phyloP scores from a whole-genome alignment of 2,113 vertebrate species.

The Tetrao urogallus region DNA sequence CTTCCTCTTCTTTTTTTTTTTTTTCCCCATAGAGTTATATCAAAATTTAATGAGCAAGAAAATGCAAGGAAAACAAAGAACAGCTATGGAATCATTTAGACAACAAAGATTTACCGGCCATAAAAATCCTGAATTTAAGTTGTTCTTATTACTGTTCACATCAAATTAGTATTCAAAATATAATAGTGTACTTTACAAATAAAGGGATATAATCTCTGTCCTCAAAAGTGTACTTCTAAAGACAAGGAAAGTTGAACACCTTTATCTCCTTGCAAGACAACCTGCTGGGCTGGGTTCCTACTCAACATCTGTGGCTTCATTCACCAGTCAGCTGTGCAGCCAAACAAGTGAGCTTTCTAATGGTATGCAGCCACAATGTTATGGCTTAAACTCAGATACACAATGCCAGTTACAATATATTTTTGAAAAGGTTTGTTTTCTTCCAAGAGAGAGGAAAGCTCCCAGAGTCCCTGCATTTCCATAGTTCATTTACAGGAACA shows the following conservation, averaged over 20 bases:
- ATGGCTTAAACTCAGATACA: neutral
- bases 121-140: neutral
- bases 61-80: neutral
- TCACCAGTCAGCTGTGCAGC: neutral
- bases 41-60: conserved; percentile 1
- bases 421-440: neutral
- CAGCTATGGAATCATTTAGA: neutral
- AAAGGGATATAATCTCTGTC: neutral
- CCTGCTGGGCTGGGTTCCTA: neutral
- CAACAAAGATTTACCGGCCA: neutral
- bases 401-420: neutral
- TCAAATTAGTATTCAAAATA: neutral
- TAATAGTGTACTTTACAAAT: neutral
- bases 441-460: neutral
- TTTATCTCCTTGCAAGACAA: neutral
- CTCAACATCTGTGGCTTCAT: neutral
- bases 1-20: neutral
- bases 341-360: neutral
- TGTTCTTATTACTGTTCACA: neutral
- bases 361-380: neutral
- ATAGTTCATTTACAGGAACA: neutral
- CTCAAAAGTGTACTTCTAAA: neutral
- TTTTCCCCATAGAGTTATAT: neutral
- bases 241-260: neutral
- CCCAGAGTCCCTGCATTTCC: neutral